phyloP scores from a whole-genome alignment of 2,888 invertebrate species.

The Trichacis sp. region DNA sequence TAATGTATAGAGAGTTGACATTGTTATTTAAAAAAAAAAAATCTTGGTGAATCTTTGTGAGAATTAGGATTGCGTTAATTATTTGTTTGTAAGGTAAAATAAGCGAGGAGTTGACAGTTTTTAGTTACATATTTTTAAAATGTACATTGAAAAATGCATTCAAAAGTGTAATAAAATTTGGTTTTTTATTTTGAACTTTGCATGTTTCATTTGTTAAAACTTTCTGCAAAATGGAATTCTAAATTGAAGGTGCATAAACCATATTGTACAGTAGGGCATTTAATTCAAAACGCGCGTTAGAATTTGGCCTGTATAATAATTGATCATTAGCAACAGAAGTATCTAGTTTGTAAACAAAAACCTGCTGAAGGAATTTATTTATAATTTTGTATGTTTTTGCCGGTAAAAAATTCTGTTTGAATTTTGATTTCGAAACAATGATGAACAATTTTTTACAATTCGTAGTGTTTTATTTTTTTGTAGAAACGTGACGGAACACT shows the following conservation, averaged over 20 bases:
- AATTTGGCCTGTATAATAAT: background rate
- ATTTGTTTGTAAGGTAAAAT: background rate
- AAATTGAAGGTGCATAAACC: background rate
- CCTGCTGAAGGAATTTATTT: no score
- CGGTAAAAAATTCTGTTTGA: no score
- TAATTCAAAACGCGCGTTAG: background rate
- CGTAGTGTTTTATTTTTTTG: no score
- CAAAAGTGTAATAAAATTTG: no score
- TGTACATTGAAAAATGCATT: background rate
- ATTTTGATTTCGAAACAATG: no score
- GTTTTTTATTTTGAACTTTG: no score
- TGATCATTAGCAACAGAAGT: background rate
- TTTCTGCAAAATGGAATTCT: constrained; percentile 26
- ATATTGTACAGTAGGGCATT: constrained; percentile 1
- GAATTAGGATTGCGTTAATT: background rate
- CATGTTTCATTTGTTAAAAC: constrained; percentile 6
- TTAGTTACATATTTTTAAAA: background rate
- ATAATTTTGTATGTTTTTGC: no score
- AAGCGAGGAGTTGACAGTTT: background rate
- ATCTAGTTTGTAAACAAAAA: background rate
- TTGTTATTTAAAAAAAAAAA: constrained; percentile 2
- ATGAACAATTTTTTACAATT: no score
- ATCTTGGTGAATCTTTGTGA: background rate
- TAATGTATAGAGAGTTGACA: constrained; percentile 6
- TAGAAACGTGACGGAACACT: background rate